Base-by-base conservation (phyloP, 1,140 invertebrate genomes). In the Tyrophagus putrescentiae region DNA sequence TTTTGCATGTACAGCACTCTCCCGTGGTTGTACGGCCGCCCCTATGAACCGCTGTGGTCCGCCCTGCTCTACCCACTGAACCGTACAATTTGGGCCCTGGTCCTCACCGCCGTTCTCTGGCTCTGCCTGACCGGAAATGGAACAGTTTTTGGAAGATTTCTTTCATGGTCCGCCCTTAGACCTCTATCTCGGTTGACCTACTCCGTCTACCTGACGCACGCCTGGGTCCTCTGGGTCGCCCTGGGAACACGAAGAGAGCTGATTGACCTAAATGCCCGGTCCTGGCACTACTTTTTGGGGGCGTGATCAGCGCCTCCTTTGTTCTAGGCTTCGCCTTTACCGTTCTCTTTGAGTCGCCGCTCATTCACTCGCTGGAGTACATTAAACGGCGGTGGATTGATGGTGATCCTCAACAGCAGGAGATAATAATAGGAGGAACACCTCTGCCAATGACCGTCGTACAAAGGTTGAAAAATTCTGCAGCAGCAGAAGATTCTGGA, bases 21-120 rank as follows among this genome's bases (percentile, higher is more conserved):
- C 31, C 29, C 32, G 7, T 48, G 21, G 33, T 9, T 45, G 9
- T 28, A 16, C 31, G 54, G 61, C 33, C 25, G 28, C 29, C 5
- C 29, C 6, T 62, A 42, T 32, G 29, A 39, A 25, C 33, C n/a
- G 53, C 18, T 18, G 21, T 9, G 21, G 1, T 48, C 41, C n/a
- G 36, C 41, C 5, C 11, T 66, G 4, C 65, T 65, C 42, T 66
- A 65, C 45, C 48, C 65, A 6, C 32, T 59, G 1, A 60, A 59
- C 34, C 84, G 91, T 68, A 84, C 83, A 45, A 77, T 83, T 13
- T 93, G 87, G 85, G 84, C 85, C 7, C 65, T 87, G 5, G 79
- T 80, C 18, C 70, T 92, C 13, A 78, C 83, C 0, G 92, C 87
- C 87, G 81, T 92, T 62, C 82, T 88, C 7, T 78, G 91, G 60